Percentiles rank a stretch among this genome's conserved stretches.
phyloP scores from a whole-genome alignment of 2,888 invertebrate species.

The Diarsia brunnea region DNA sequence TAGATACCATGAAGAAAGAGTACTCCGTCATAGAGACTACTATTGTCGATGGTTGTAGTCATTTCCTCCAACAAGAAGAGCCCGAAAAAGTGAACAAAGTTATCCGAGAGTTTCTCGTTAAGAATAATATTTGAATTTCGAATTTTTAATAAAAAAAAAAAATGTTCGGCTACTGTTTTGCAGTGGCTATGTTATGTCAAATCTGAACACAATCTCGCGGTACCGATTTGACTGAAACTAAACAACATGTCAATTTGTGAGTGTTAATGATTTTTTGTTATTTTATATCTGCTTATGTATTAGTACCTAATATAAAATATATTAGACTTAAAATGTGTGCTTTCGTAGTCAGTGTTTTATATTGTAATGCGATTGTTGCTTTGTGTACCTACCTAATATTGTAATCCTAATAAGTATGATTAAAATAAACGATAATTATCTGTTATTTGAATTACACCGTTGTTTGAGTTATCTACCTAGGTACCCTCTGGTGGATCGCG shows the following conservation, averaged over 20 bases:
- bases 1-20: constrained; percentile 80
- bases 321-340: constrained; percentile 27
- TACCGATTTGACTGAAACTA: background rate
- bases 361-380: constrained; percentile 19
- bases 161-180: background rate
- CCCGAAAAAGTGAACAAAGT: constrained; percentile 88
- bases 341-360: constrained; percentile 43
- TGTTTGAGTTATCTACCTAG: background rate
- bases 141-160: too few species aligned
- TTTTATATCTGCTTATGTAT: background rate
- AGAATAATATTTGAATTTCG: constrained; percentile 74
- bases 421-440: background rate
- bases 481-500: background rate
- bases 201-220: background rate
- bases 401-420: constrained; percentile 17
- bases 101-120: constrained; percentile 86
- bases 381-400: constrained; percentile 5
- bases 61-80: constrained; percentile 91
- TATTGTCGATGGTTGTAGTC: constrained; percentile 85
- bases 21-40: constrained; percentile 84
- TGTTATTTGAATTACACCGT: constrained; percentile 15
- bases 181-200: background rate
- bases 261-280: background rate
- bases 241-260: background rate
- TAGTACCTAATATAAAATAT: constrained; percentile 30